A percentile compares a stretch with the other conserved stretches of the same genome.
Conservation (phyloP, 2,888 invertebrate genomes). For the Stenodema calcarata region DNA sequence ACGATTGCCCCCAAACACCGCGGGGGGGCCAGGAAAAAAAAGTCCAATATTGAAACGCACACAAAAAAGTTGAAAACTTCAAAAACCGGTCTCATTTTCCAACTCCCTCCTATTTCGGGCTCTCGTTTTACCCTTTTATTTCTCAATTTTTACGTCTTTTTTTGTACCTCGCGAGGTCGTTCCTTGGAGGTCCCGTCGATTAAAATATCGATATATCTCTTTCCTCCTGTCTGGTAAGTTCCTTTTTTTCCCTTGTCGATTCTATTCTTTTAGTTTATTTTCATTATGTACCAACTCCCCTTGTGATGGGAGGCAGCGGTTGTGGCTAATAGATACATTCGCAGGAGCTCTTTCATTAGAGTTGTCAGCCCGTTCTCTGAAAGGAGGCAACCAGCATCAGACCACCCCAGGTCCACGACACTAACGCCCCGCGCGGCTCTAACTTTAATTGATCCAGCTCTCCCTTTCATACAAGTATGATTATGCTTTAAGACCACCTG, state of each 20-base stretch:
- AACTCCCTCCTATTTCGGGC: neutral
- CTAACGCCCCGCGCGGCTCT: no score
- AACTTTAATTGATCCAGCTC: no score
- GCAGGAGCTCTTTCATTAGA: neutral
- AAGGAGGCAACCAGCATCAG: neutral
- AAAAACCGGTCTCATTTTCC: neutral
- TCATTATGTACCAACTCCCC: neutral
- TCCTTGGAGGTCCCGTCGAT: neutral
- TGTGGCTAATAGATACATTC: neutral
- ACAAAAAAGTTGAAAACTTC: neutral
- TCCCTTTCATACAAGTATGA: no score
- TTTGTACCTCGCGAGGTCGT: neutral
- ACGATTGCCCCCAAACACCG: neutral
- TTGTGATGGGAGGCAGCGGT: neutral
- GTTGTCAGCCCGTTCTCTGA: neutral
- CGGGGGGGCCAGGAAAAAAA: neutral
- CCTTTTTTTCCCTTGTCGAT: neutral
- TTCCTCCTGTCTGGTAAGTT: neutral
- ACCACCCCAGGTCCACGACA: neutral
- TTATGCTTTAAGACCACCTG: no score
- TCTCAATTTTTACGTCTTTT: neutral
- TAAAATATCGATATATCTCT: neutral
- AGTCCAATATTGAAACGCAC: neutral
- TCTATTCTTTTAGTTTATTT: neutral
- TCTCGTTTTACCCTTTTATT: neutral